Evolutionary conservation across 2,888 invertebrate genomes (phyloP).

Genomic region (Drosophila setosimentum): DNA sequence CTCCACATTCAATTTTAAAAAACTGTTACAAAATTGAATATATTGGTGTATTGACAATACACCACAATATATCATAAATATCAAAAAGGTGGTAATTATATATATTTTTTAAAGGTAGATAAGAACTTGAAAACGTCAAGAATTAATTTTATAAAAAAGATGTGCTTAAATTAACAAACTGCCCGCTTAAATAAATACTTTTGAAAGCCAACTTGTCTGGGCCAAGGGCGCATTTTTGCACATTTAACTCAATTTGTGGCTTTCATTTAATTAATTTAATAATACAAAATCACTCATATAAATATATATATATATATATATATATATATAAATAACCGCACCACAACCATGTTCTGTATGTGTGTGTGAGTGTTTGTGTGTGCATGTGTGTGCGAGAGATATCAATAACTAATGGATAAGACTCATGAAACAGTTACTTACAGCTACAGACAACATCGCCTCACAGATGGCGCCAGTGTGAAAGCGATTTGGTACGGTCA

Average conservation of each 20-base stretch:
- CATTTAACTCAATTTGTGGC: conserved; percentile 82
- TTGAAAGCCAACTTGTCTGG: conserved; percentile 15
- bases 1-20: not conserved
- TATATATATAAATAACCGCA: conserved; percentile 46
- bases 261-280: conserved; percentile 81
- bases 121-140: not conserved
- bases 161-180: conserved; percentile 9
- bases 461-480: conserved; percentile 60
- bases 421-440: not conserved
- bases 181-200: conserved; percentile 38
- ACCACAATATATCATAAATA: not conserved
- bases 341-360: conserved; percentile 36
- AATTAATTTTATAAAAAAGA: not conserved
- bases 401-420: conserved; percentile 44
- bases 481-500: not conserved
- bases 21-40: not conserved
- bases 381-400: conserved; percentile 8
- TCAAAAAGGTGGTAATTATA: not conserved
- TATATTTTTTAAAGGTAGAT: not conserved
- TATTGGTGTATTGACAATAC: too few species aligned
- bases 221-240: conserved; percentile 61
- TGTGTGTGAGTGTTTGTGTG: not conserved
- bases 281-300: conserved; percentile 61
- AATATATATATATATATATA: too few species aligned
- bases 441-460: conserved; percentile 24